Base-by-base conservation (phyloP, 2,797 vertebrate genomes). In the Myotis vivesi region DNA sequence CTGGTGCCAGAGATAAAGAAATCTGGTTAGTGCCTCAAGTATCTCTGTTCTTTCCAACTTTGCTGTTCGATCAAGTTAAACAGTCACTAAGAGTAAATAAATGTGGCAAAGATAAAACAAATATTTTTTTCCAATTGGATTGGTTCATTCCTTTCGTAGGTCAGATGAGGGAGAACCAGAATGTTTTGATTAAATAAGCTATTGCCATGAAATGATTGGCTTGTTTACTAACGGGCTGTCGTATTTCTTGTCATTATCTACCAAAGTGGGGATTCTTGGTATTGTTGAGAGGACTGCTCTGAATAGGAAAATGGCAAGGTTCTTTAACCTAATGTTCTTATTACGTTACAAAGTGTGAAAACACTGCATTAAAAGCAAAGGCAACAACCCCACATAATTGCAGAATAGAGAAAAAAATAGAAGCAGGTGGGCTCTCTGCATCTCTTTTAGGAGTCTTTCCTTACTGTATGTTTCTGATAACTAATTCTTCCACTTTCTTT, bases 131-230 rank as follows among this genome's bases (percentile, higher is more conserved):
- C 88, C 89, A 91, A 30, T 95, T 87, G 97, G 88, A 96, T 97
- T 95, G 90, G 79, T 66, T 83, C 91, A 89, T 95, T 91, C 38
- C 89, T 94, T 95, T 25, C 55, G 71, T 71, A 88, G 87, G 90
- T 95, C 96, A 97, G 69, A 82, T 94, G 88, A 64, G 77, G 0
- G 8, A 97, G 81, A 87, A 96, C 57, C 87, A 96, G 95, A 97
- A 95, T 96, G 88, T 97, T 98, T 97, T 98, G 86, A 96, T 97
- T 81, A 96, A 97, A 97, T 96, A 96, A 89, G 87, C 62, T 68
- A 38, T 95, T 95, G 93, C 95, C 95, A 95, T 94, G 93, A 96
- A 96, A 97, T 28, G 96, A 85, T 96, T 97, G 55, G 77, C 93
- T 87, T 95, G 93, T 97, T 97, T 98, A 91, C 88, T 80, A 94